Evolutionary conservation across 2,888 invertebrate genomes (phyloP), one percentile per base, ranked within the genome.

Genomic region (Pediacus dermestoides): DNA sequence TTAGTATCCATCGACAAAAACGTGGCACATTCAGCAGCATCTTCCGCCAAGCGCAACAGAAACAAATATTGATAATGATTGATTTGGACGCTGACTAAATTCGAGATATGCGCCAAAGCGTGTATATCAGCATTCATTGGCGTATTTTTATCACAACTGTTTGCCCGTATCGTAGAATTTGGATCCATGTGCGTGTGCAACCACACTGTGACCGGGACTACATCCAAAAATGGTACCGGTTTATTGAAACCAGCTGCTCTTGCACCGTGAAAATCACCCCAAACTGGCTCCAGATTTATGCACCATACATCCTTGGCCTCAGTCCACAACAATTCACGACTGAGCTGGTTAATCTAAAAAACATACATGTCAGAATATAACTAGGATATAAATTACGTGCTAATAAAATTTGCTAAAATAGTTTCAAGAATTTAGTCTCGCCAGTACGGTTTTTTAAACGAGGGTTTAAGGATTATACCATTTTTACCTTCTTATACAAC

Each of bases 51-150:
- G 34, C 94, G 75, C 67, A 93, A 70, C 34, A 95, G 74, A 71
- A 95, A 94, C 53, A 94, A 74, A 70, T 85, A 85, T 72, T 95
- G 94, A 70, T 88, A 92, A 68, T 94, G 94, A 73, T 92, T 94
- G 42, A 96, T 76, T 70, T 95, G 94, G 2, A 92, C 74, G 48
- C 89, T 89, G 34, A 93, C 82, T 59, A 93, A 74, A 58, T 88
- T 88, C 33, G 85, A 80, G 33, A 92, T 82, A 58, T 90, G 82
- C 0, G 85, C 85, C 32, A 94, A 76, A 14, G 85, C 79, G 69
- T 88, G 88, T 49, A 91, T 80, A 52, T 85, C 83, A 6, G 84
- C 82, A 67, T 67, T 9, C 50, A 4, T 10, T n/a, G 23, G 41
- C 43, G 48, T 33, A 32, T 36, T 33, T 12, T 33, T 26, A 21